These are phyloP conservation scores for Andinoacara biseriatus DNA, from an alignment of 2,113 vertebrate genomes.

Conservation along the genomic window DNA sequence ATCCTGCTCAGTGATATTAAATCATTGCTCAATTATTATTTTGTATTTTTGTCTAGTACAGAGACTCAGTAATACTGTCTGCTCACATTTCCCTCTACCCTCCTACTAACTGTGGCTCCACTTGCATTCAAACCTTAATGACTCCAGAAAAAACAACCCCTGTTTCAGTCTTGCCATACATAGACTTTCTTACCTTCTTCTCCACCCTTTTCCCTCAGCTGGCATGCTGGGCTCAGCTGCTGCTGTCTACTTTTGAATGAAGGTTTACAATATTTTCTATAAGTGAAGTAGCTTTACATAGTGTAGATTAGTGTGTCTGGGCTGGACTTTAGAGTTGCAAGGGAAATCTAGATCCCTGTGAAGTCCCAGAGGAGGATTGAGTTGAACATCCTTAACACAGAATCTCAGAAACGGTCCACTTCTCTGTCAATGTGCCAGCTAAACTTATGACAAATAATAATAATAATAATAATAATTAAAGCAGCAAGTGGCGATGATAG, in stretches of 20 bases:
- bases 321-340: slow-evolving; percentile 29
- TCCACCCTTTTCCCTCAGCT: neutral
- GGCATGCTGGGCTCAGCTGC: slow-evolving; percentile 27
- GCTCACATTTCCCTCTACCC: neutral
- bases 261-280: slow-evolving; percentile 35
- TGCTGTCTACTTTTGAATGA: slow-evolving; percentile 36
- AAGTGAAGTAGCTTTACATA: slow-evolving; percentile 26
- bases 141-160: neutral
- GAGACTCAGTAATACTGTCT: slow-evolving; percentile 5
- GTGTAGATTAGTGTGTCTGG: slow-evolving; percentile 46
- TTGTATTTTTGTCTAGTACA: neutral
- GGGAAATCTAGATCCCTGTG: slow-evolving; percentile 53
- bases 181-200: slow-evolving; percentile 14
- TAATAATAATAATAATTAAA: too few species aligned
- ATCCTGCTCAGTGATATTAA: slow-evolving; percentile 6
- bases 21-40: slow-evolving; percentile 8
- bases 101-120: neutral
- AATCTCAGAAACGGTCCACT: slow-evolving; percentile 2
- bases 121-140: slow-evolving; percentile 45
- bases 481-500: too few species aligned
- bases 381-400: slow-evolving; percentile 33
- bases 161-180: slow-evolving; percentile 24
- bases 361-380: slow-evolving; percentile 38
- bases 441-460: too few species aligned
- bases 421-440: neutral